A percentile compares a stretch with the other conserved stretches of the same genome.
Conservation (phyloP, 2,113 vertebrate species). For the Piaya cayana region DNA sequence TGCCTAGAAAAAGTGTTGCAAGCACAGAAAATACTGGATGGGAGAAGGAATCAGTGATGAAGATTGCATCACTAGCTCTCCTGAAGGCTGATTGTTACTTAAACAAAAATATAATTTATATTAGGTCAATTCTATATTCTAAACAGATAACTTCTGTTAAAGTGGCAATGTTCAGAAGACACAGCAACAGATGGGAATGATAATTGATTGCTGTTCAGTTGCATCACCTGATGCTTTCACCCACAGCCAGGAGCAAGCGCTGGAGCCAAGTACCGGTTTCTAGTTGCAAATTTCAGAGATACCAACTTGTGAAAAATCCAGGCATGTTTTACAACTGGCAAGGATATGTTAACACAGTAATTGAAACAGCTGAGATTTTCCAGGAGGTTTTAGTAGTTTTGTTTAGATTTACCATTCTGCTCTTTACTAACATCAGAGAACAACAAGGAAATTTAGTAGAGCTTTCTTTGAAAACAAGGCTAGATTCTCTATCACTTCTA, state of each 20-base stretch:
- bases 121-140: neutral
- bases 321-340: neutral
- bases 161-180: neutral
- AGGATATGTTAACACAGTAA: neutral
- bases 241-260: rapidly evolving
- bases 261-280: neutral
- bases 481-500: neutral
- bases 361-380: neutral
- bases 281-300: neutral
- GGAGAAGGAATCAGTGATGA: neutral
- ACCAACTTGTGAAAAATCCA: neutral
- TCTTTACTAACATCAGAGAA: neutral
- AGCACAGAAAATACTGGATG: neutral
- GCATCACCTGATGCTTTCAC: neutral
- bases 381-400: neutral
- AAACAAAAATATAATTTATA: neutral
- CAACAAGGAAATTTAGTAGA: neutral
- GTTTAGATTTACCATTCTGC: neutral
- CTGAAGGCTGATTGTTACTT: neutral
- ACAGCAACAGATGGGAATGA: neutral
- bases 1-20: neutral
- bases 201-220: neutral
- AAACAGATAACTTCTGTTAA: neutral
- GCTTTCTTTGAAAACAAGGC: neutral
- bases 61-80: neutral